A percentile compares a stretch with the other conserved stretches of the same genome.
phyloP scores from a whole-genome alignment of 2,888 invertebrate genomes.

The Drosophila tanythrix region DNA sequence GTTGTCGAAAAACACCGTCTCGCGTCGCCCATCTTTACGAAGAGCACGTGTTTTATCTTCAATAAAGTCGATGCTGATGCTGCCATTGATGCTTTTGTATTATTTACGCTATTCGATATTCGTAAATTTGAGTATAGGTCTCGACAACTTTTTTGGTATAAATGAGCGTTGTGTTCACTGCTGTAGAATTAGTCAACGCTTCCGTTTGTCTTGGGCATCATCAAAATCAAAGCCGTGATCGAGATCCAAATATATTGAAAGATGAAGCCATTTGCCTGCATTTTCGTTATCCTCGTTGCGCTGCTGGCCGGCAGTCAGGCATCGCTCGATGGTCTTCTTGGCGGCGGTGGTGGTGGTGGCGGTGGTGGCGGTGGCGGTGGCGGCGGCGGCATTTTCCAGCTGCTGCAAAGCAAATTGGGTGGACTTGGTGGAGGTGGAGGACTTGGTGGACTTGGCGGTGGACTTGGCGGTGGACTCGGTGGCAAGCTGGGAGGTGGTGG shows the following conservation, averaged over 20 bases:
- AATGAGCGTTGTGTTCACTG: slow-evolving; percentile 61
- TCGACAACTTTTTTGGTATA: slow-evolving; percentile 58
- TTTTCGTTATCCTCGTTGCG: slow-evolving; percentile 73
- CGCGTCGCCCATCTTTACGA: slow-evolving; percentile 5
- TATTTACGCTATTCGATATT: slow-evolving; percentile 32
- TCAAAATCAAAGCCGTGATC: slow-evolving; percentile 21
- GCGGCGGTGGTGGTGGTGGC: slow-evolving; percentile 62
- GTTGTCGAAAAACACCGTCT: slow-evolving; percentile 9
- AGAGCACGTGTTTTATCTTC: slow-evolving; percentile 15
- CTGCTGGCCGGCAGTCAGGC: slow-evolving; percentile 68
- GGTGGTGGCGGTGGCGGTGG: slow-evolving; percentile 45
- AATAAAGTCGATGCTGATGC: slow-evolving; percentile 2
- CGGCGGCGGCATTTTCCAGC: slow-evolving; percentile 56
- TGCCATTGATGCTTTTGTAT: slow-evolving; percentile 18
- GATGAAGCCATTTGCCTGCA: slow-evolving; percentile 76
- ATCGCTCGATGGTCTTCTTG: slow-evolving; percentile 67
- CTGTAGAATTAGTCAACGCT: slow-evolving; percentile 73
- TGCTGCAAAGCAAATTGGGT: slow-evolving; percentile 66
- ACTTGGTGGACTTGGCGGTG: slow-evolving; percentile 30
- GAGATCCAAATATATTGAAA: slow-evolving; percentile 13
- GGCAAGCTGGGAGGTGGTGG: slow-evolving; percentile 2
- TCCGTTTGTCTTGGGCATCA: slow-evolving; percentile 64
- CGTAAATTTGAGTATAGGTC: slow-evolving; percentile 30
- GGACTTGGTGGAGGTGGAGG: slow-evolving; percentile 56
- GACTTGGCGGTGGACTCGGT: slow-evolving; percentile 12